phyloP scores from a whole-genome alignment of 2,888 invertebrate species.

The Amphimallon solstitiale region DNA sequence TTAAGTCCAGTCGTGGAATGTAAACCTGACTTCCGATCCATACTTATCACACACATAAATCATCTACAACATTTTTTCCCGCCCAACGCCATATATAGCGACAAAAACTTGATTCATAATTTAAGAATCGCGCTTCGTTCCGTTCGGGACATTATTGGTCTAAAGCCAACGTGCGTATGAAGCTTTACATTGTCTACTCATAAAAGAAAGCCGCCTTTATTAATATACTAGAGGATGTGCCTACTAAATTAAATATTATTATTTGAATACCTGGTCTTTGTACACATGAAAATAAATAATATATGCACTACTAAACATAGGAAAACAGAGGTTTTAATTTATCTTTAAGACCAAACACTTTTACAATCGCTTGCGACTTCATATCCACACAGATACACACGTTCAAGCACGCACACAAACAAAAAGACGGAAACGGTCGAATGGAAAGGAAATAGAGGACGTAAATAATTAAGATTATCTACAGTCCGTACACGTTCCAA shows the following conservation, averaged over 20 bases:
- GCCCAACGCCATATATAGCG: too few relatives aligned
- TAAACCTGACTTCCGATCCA: too few relatives aligned
- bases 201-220: neutral
- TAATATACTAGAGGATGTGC: neutral
- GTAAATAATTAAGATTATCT: constrained; percentile 36
- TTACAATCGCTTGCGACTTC: constrained; percentile 13
- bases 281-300: constrained; percentile 12
- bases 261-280: constrained; percentile 1
- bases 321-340: too few relatives aligned
- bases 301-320: too few relatives aligned
- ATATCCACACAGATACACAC: neutral
- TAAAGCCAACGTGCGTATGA: neutral
- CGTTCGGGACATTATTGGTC: neutral
- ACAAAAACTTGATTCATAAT: too few relatives aligned
- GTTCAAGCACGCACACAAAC: constrained; percentile 4
- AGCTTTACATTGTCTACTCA: neutral
- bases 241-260: constrained; percentile 11
- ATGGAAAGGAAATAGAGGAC: constrained; percentile 33
- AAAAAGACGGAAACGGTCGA: constrained; percentile 35
- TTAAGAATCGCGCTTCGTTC: neutral
- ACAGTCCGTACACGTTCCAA: constrained; percentile 29
- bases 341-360: neutral
- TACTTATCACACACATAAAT: too few relatives aligned
- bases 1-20: too few relatives aligned
- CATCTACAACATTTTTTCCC: too few relatives aligned